These are phyloP conservation scores for Celastrina argiolus DNA, from an alignment of 2,888 invertebrate genomes.

Conservation along the genomic window DNA sequence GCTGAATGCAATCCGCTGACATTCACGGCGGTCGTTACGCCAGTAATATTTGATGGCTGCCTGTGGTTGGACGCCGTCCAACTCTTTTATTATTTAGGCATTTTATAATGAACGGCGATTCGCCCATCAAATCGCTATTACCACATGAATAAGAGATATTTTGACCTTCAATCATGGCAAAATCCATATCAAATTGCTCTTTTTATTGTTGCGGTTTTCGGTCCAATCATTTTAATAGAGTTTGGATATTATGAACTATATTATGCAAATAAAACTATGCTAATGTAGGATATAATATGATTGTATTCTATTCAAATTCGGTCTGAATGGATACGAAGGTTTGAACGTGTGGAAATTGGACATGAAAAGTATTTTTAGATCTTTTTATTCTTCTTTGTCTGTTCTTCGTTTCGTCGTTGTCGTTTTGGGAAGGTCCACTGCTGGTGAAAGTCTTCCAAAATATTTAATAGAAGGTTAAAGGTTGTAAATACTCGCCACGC, in stretches of 20 bases:
- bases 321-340: neutral
- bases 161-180: slow-evolving; percentile 9
- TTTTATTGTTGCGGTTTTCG: neutral
- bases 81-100: slow-evolving; percentile 10
- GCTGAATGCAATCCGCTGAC: neutral
- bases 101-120: neutral
- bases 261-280: neutral
- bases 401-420: no score
- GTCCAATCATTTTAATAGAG: neutral
- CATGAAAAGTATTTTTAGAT: neutral
- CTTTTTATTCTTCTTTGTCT: no score
- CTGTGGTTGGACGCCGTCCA: neutral
- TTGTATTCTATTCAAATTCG: neutral
- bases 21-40: neutral
- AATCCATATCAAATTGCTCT: neutral
- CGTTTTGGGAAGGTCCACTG: no score
- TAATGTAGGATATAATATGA: neutral
- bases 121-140: neutral
- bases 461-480: no score
- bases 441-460: no score
- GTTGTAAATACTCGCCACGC: no score
- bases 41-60: slow-evolving; percentile 10
- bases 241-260: neutral
- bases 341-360: neutral
- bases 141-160: slow-evolving; percentile 4